phyloP scores from a whole-genome alignment of 2,888 invertebrate genomes.

The Dastarcus helophoroides region DNA sequence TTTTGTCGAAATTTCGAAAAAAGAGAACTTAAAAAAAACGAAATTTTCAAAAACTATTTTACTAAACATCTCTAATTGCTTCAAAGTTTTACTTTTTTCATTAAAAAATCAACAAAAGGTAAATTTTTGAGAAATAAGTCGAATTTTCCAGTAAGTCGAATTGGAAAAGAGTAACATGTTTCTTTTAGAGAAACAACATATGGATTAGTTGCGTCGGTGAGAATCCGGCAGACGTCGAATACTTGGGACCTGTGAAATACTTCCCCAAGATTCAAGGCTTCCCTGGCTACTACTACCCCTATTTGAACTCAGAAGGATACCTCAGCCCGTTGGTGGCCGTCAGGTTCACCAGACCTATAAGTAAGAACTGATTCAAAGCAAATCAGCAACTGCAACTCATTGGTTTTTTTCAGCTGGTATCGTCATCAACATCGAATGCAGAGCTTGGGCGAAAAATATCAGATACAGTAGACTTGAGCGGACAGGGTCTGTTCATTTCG shows the following conservation, averaged over 20 bases:
- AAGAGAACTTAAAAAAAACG: too few species aligned
- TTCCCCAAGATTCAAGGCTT: constrained; percentile 66
- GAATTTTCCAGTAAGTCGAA: too few species aligned
- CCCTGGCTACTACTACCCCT: constrained; percentile 84
- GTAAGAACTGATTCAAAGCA: constrained; percentile 46
- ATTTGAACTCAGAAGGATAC: constrained; percentile 75
- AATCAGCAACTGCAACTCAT: too few species aligned
- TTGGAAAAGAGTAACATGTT: too few species aligned
- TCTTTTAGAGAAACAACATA: constrained; percentile 61
- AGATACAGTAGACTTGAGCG: constrained; percentile 77
- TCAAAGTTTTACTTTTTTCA: too few species aligned
- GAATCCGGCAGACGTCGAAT: constrained; percentile 84
- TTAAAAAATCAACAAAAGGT: too few species aligned
- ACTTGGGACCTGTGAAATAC: constrained; percentile 76
- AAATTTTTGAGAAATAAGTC: too few species aligned
- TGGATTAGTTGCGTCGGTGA: constrained; percentile 93
- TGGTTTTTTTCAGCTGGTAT: constrained; percentile 63
- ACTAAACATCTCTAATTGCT: too few species aligned
- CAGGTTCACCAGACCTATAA: constrained; percentile 67
- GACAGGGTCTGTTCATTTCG: constrained; percentile 89
- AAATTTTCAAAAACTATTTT: too few species aligned
- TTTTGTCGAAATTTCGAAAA: too few species aligned
- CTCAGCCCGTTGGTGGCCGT: constrained; percentile 81
- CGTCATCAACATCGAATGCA: constrained; percentile 86
- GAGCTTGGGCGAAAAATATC: constrained; percentile 87